Conservation (phyloP, 2,888 invertebrate species). For the Melangyna quadrimaculata region DNA sequence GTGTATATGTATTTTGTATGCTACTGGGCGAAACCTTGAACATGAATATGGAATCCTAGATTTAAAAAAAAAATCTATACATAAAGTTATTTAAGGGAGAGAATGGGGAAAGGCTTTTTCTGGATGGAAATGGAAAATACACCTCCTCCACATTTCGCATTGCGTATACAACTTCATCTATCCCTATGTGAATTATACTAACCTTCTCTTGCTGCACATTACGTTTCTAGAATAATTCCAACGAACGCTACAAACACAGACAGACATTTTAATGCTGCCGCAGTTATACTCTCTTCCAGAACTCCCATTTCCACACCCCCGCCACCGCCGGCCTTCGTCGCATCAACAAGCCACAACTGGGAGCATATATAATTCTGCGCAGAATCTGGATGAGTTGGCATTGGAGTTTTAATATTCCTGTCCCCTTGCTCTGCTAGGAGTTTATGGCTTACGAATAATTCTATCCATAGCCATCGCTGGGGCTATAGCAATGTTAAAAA, state of each 20-base stretch:
- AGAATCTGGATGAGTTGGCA: conserved; percentile 59
- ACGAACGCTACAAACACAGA: conserved; percentile 11
- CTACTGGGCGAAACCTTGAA: conserved; percentile 70
- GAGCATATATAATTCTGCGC: conserved; percentile 54
- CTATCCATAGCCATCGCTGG: conserved; percentile 9
- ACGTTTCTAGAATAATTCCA: conserved; percentile 20
- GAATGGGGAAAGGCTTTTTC: background rate
- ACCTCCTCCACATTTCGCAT: conserved; percentile 56
- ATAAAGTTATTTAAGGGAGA: background rate
- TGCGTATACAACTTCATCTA: conserved; percentile 58
- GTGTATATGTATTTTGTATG: conserved; percentile 47
- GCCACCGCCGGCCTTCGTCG: background rate
- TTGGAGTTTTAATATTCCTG: conserved; percentile 35
- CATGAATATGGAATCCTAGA: conserved; percentile 45
- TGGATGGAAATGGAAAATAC: conserved; percentile 41
- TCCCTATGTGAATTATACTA: background rate
- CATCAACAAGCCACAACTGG: conserved; percentile 20
- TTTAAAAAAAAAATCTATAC: conserved; percentile 24
- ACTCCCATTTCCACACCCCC: conserved; percentile 3
- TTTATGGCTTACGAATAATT: conserved; percentile 43
- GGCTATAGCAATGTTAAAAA: conserved; percentile 56
- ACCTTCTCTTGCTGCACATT: background rate
- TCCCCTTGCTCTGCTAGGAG: conserved; percentile 1
- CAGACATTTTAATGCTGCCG: conserved; percentile 28
- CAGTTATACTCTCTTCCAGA: conserved; percentile 19